Base-by-base conservation (phyloP, 2,797 vertebrate genomes). In the Echiichthys vipera region DNA sequence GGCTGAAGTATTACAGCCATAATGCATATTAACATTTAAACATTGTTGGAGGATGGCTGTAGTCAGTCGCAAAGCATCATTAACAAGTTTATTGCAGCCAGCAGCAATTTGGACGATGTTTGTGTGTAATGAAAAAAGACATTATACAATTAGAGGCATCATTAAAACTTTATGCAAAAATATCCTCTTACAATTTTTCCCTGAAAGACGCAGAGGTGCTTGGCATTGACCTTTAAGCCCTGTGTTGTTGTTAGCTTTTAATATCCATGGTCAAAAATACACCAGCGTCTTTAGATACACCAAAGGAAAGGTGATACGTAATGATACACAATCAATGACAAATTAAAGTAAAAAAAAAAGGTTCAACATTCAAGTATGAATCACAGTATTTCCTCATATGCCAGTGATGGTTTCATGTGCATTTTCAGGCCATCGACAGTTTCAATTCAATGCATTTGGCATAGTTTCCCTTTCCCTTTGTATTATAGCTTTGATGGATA, bases 111-210 rank as follows among this genome's bases (percentile, higher is more conserved):
- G 20, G 20, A 45, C 42, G 14, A 25, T 53, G n/a, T 57, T 34
- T 64, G 14, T 56, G 39, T 24, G 37, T 15, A 25, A 18, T 42
- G n/a, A 50, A 29, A 67, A 27, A 53, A 8, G 9, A 17, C 22
- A 59, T 71, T 30, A 30, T 14, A 40, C 50, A 37, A 18, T n/a
- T n/a, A n/a, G n/a, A n/a, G n/a, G n/a, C n/a, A n/a, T n/a, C n/a
- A n/a, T n/a, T n/a, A n/a, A 7, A 65, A 22, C 5, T 25, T n/a
- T 29, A 71, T 65, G 20, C 22, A 56, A 74, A 82, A 40, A 36
- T 5, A 1, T 24, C 24, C 13, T 49, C 29, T 3, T 27, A 46
- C 40, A 47, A 0, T 3, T 40, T 39, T 3, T 61, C 24, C 15
- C 11, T 24, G 25, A 67, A 47, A 65, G 7, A 58, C 9, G 15